A percentile compares a stretch with the other conserved stretches of the same genome.
phyloP scores from a whole-genome alignment of 2,888 invertebrate species.

The Amiota minor region DNA sequence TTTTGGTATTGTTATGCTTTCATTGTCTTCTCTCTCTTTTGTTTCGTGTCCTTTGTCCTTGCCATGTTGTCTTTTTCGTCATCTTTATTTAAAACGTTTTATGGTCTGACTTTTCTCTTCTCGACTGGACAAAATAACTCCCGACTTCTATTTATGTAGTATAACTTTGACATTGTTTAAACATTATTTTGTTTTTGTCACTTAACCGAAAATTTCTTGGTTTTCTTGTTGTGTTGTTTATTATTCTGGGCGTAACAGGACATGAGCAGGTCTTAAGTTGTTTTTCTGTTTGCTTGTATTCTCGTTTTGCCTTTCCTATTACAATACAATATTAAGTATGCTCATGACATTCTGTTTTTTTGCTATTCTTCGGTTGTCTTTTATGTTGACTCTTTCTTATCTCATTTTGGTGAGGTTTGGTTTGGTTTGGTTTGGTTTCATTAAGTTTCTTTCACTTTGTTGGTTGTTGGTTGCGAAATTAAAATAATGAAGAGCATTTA shows the following conservation, averaged over 20 bases:
- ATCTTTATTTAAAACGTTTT: not conserved
- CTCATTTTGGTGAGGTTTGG: not conserved
- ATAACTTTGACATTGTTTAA: no score
- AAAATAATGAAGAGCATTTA: conserved; percentile 25
- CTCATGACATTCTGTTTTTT: not conserved
- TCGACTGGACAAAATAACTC: not conserved
- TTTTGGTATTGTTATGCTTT: conserved; percentile 9
- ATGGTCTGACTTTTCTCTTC: not conserved
- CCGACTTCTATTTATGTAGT: no score
- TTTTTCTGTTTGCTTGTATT: not conserved
- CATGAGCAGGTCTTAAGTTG: not conserved
- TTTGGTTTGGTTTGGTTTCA: no score
- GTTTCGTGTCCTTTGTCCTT: not conserved
- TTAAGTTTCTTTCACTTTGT: not conserved
- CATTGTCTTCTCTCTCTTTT: not conserved
- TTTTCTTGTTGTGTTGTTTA: no score
- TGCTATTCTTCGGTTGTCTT: not conserved
- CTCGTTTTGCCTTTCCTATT: not conserved
- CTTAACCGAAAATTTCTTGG: no score
- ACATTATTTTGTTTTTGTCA: no score
- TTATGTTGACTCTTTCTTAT: not conserved
- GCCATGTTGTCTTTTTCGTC: not conserved
- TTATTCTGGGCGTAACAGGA: no score
- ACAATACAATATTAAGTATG: not conserved
- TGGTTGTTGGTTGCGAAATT: conserved; percentile 2